Base-by-base conservation (phyloP, 2,888 invertebrate genomes). In the Uloborus plumipes region DNA sequence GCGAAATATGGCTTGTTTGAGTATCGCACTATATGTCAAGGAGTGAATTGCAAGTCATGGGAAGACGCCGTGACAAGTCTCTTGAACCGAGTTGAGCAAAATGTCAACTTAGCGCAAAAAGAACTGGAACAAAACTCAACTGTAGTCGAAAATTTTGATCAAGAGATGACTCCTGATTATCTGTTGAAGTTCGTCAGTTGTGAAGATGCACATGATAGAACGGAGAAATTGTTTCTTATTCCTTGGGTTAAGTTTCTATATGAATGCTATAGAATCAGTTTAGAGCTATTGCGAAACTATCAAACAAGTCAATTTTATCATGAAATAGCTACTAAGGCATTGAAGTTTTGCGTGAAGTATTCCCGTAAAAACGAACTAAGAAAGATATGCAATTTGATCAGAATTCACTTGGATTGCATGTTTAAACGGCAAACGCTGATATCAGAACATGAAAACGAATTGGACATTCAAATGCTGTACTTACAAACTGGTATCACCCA, bases 1-100 rank as follows among this genome's bases (percentile, higher is more conserved):
- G 79, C 67, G 16, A 79, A 69, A 79, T 66, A 73, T 67, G 79
- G 73, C 39, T 64, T 79, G 22, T 79, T 58, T 61, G 50, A 67
- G 16, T 79, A 73, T 22, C 53, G 73, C 18, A 62, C 18, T 55
- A 59, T 73, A 50, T 79, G 79, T 49, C 61, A 66, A 47, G 55
- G 67, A 14, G 51, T 67, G 16, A 69, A 73, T 50, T 14, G 67
- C 15, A 79, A 62, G 53, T 79, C 79, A 4, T 79, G 73, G 73
- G 79, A 79, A 62, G 73, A 73, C 16, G 15, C 73, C 4, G n/a
- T 79, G 14, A 47, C 15, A 15, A 22, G 55, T 7, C 53, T 67
- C 15, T 31, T 79, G 18, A 16, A 53, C 16, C 18, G 55, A 4
- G 69, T 20, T 49, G 79, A 73, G 26, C 22, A 62, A 50, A 79